Evolutionary conservation across 1,140 invertebrate genomes (phyloP).

Genomic region (Listronotus oregonensis): DNA sequence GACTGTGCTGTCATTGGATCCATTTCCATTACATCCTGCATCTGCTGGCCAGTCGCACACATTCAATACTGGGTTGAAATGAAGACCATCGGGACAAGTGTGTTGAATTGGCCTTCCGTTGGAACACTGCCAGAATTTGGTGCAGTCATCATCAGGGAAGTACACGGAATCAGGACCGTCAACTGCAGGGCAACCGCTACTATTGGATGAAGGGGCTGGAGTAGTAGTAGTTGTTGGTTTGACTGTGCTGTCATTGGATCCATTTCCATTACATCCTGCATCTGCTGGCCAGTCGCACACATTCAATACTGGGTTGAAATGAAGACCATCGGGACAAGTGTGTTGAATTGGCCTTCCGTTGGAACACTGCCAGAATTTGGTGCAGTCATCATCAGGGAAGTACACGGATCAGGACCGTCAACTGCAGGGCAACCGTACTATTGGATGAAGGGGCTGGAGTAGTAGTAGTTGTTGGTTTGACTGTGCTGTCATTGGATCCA

Average conservation of each 20-base stretch:
- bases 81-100: slow-evolving; percentile 58
- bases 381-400: slow-evolving; percentile 55
- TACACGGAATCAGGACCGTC: slow-evolving; percentile 37
- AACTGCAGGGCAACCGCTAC: slow-evolving; percentile 25
- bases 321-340: slow-evolving; percentile 58
- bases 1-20: not conserved
- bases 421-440: slow-evolving; percentile 10
- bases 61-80: slow-evolving; percentile 60
- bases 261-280: slow-evolving; percentile 18
- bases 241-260: not conserved
- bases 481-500: slow-evolving; percentile 10
- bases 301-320: slow-evolving; percentile 59
- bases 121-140: slow-evolving; percentile 64
- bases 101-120: slow-evolving; percentile 57
- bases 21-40: slow-evolving; percentile 28
- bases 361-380: slow-evolving; percentile 64
- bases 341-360: slow-evolving; percentile 57
- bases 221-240: not conserved
- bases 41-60: slow-evolving; percentile 61
- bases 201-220: not conserved
- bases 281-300: slow-evolving; percentile 61
- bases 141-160: slow-evolving; percentile 56
- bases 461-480: too few relatives aligned
- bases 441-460: too few relatives aligned
- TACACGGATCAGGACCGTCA: slow-evolving; percentile 44